A percentile compares a stretch with the other conserved stretches of the same genome.
phyloP scores from a whole-genome alignment of 1,140 invertebrate genomes.

The Achatina immaculata region DNA sequence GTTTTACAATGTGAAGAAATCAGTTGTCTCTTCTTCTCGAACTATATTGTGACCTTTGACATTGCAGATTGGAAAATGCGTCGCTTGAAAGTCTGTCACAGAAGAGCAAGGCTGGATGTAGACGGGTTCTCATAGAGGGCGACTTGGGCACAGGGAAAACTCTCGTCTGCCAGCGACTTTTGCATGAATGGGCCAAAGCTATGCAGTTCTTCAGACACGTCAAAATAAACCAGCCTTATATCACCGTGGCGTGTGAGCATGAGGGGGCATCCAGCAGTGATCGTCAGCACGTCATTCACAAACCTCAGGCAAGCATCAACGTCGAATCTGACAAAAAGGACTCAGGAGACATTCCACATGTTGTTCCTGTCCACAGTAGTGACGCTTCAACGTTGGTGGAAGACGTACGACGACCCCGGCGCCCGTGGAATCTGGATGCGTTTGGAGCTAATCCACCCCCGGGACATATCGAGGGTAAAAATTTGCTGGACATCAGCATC shows the following conservation, averaged over 20 bases:
- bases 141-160: conserved; percentile 49
- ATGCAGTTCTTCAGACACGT: conserved; percentile 36
- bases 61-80: conserved; percentile 43
- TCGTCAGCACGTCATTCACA: not conserved
- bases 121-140: conserved; percentile 43
- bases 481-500: not conserved
- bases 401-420: not conserved
- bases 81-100: conserved; percentile 42
- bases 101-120: conserved; percentile 34
- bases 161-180: conserved; percentile 42
- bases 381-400: no score
- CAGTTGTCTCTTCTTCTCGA: no score
- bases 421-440: conserved; percentile 1
- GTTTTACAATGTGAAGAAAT: no score
- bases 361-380: not conserved
- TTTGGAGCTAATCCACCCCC: not conserved
- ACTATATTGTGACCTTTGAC: no score
- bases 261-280: not conserved
- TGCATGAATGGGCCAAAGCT: conserved; percentile 46
- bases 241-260: not conserved
- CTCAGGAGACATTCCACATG: not conserved
- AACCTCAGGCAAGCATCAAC: not conserved
- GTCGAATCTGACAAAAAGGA: not conserved
- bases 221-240: conserved; percentile 21
- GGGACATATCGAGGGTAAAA: not conserved